Conservation (phyloP, 1,140 invertebrate species). For the Melitaea cinxia region DNA sequence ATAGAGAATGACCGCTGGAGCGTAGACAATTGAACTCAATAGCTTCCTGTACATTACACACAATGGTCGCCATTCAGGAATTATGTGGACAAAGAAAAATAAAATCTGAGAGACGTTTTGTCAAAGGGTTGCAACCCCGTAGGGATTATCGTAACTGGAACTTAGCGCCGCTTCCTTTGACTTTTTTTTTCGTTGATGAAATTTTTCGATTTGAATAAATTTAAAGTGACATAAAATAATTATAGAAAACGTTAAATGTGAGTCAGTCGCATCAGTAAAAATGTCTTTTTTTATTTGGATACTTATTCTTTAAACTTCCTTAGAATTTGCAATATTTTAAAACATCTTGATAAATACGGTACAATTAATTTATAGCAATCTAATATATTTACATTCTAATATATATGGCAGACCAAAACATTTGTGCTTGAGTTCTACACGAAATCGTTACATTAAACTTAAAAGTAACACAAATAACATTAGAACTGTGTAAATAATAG, state of each 20-base stretch:
- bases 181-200: conserved; percentile 21
- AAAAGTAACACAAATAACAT: conserved; percentile 4
- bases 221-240: neutral
- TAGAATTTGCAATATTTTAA: no score
- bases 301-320: no score
- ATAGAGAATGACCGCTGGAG: conserved; percentile 52
- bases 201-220: conserved; percentile 10
- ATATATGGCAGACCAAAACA: no score
- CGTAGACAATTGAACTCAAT: conserved; percentile 67
- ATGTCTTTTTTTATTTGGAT: no score
- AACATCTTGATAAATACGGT: no score
- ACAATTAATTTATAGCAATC: no score
- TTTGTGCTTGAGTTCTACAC: neutral
- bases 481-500: conserved; percentile 31
- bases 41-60: conserved; percentile 69
- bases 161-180: conserved; percentile 63
- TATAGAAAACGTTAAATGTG: neutral
- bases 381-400: no score
- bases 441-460: neutral
- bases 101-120: conserved; percentile 34
- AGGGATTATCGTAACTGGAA: conserved; percentile 60
- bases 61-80: conserved; percentile 64
- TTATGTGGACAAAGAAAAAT: conserved; percentile 51
- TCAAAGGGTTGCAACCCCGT: conserved; percentile 59
- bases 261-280: no score